Base-by-base conservation (phyloP, 2,797 vertebrate species). In the Chrysocyon brachyurus region DNA sequence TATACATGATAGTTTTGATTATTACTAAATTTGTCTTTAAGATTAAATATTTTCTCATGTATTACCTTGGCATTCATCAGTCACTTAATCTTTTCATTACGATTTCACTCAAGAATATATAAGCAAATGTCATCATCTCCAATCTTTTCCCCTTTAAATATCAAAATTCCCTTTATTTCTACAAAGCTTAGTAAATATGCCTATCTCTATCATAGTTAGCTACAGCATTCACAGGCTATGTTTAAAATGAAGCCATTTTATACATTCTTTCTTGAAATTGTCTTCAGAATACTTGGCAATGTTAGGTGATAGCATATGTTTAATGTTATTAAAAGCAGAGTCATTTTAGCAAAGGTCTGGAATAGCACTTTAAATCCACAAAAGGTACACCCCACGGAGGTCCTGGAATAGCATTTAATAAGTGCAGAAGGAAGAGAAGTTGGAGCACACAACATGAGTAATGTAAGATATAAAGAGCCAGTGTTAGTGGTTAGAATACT, bases 261-360 rank as follows among this genome's bases (percentile, higher is more conserved):
- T 79, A 56, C 33, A 83, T 85, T 97, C 49, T 82, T 96, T 88
- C 81, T 87, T 59, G 46, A 95, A 93, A 92, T 91, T 96, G 57
- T 96, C 72, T 96, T 94, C 68, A 95, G 72, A 91, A 97, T 87
- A 90, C 78, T 97, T 98, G 83, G 57, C 68, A 97, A 66, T 68
- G 79, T 96, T 88, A 92, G 28, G 36, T 91, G 92, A 95, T 59
- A 93, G 49, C 78, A 87, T 88, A 91, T 95, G 79, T 94, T 96
- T 94, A 89, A 89, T 89, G 28, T 40, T 77, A 17, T 82, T 88
- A 97, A 96, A 95, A 85, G 64, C 68, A 94, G 49, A 77, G 17
- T 89, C 88, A 94, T 96, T 96, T 97, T 89, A 96, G 79, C 26
- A 91, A 77, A 94, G 52, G 21, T 94, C n/a, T 88, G 73, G 57